Base-by-base conservation (phyloP, 1,140 invertebrate species). In the Pogonomyrmex barbatus region DNA sequence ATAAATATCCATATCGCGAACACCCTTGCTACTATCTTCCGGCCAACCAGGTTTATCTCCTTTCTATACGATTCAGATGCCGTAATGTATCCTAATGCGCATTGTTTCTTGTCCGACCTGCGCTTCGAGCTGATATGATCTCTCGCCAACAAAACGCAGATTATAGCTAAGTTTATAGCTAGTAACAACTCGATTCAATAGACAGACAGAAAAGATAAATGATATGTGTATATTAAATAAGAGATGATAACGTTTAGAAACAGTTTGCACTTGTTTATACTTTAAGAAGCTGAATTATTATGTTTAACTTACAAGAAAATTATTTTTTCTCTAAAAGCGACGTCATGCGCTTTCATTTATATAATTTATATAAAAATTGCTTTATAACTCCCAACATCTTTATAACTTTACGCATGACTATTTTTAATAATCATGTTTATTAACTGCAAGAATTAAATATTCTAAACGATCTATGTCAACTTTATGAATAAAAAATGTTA, bases 1-100 rank as follows among this genome's bases (percentile, higher is more conserved):
- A 93, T 93, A 94, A 94, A 93, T 91, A 91, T 88, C 89, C 90
- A 91, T 91, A 90, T 88, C 91, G 88, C 60, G 52, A 70, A 42
- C 33, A 36, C 87, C 89, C 82, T 91, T 87, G 75, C 70, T 54
- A 65, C 89, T 93, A 93, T 93, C 92, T 92, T 90, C 86, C 85
- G 79, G 70, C 67, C 47, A 24, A 6, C 39, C 24, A 30, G 14
- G n/a, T n/a, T 63, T 86, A 54, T 50, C 54, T 36, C 42, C 33
- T 73, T 54, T 33, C 79, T 63, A 79, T 78, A 56, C 77, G 65
- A 88, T 79, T 84, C 75, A 82, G 58, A 81, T 54, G 33, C 65
- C 62, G 76, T 81, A 87, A 90, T 56, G 86, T 87, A 65, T 50
- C 62, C 30, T 63, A 83, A 88, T 84, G 62, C 62, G 70, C 83